A percentile compares a stretch with the other conserved stretches of the same genome.
These are phyloP conservation scores for Xylota sylvarum DNA, from an alignment of 2,888 invertebrate genomes.

Conservation along the genomic window DNA sequence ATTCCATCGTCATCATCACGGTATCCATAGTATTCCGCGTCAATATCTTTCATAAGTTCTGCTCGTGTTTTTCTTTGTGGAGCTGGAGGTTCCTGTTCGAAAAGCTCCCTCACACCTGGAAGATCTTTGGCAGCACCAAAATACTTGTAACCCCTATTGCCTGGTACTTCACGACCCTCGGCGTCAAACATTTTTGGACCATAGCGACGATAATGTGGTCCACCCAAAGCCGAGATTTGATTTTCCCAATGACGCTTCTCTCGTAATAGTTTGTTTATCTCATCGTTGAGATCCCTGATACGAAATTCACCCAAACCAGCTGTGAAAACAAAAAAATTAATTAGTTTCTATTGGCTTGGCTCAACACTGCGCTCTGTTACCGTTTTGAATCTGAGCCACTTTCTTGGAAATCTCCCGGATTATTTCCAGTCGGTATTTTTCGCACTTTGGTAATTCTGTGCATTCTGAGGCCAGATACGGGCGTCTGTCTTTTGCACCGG, in stretches of 20 bases:
- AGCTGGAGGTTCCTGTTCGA: slow-evolving; percentile 97
- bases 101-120: slow-evolving; percentile 98
- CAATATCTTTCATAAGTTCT: slow-evolving; percentile 98
- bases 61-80: slow-evolving; percentile 96
- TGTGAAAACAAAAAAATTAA: slow-evolving; percentile 81
- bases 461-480: slow-evolving; percentile 98
- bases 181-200: slow-evolving; percentile 97
- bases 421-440: slow-evolving; percentile 98
- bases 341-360: background rate
- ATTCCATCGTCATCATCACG: slow-evolving; percentile 99
- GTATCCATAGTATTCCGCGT: slow-evolving; percentile 99
- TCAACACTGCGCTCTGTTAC: slow-evolving; percentile 83
- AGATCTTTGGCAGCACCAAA: slow-evolving; percentile 99
- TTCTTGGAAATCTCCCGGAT: slow-evolving; percentile 99
- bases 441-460: slow-evolving; percentile 95
- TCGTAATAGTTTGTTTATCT: slow-evolving; percentile 98
- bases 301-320: slow-evolving; percentile 99
- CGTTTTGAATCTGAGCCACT: slow-evolving; percentile 99
- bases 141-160: slow-evolving; percentile 99
- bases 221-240: slow-evolving; percentile 97
- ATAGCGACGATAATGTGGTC: slow-evolving; percentile 95
- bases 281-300: slow-evolving; percentile 98
- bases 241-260: slow-evolving; percentile 99
- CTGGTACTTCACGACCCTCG: slow-evolving; percentile 98
- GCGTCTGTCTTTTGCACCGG: slow-evolving; percentile 93